phyloP scores from a whole-genome alignment of 2,888 invertebrate species.

The Euphydryas editha region DNA sequence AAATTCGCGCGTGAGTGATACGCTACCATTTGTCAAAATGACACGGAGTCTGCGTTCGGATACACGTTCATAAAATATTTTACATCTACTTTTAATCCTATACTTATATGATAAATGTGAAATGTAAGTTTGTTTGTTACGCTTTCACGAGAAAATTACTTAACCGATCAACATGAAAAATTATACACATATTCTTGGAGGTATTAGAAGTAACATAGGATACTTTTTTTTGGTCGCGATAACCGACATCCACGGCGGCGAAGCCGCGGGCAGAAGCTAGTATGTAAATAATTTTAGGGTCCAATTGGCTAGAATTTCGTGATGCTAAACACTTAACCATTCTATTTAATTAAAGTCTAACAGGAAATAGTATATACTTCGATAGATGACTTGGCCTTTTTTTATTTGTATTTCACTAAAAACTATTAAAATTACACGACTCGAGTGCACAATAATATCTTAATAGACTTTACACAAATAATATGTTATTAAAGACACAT shows the following conservation, averaged over 20 bases:
- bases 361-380: constrained; percentile 16
- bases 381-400: constrained; percentile 33
- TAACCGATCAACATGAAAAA: no score
- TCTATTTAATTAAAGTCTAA: constrained; percentile 12
- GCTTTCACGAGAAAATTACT: no score
- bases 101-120: no score
- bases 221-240: no score
- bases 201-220: no score
- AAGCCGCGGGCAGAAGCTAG: no score
- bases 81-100: not conserved
- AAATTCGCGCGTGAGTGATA: not conserved
- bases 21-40: not conserved
- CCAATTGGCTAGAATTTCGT: constrained; percentile 67
- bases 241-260: no score
- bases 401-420: constrained; percentile 26
- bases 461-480: constrained; percentile 4
- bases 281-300: constrained; percentile 66
- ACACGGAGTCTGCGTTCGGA: constrained; percentile 11
- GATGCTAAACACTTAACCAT: constrained; percentile 46
- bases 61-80: constrained; percentile 25
- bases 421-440: constrained; percentile 9
- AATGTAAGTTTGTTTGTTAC: no score
- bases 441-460: constrained; percentile 19
- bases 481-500: not conserved
- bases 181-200: no score